Conservation (phyloP, 2,888 invertebrate species). For the Poecilobothrus nobilitatus region DNA sequence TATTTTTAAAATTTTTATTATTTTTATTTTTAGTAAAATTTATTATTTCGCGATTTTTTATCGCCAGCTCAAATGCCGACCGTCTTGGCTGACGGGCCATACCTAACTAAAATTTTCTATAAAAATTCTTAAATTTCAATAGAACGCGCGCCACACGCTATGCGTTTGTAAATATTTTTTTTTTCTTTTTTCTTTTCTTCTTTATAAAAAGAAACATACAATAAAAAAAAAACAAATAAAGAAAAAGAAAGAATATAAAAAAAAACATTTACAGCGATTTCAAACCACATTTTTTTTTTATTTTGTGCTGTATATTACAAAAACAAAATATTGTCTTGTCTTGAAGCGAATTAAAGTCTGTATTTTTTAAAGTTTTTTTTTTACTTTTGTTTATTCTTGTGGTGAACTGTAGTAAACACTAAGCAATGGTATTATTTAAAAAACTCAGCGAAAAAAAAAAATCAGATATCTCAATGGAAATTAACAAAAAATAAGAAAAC, state of each 20-base stretch:
- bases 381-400: too few species aligned
- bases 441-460: too few species aligned
- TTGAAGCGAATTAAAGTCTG: too few species aligned
- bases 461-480: too few species aligned
- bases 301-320: too few species aligned
- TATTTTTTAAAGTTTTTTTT: too few species aligned
- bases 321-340: too few species aligned
- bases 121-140: conserved; percentile 4
- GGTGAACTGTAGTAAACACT: too few species aligned
- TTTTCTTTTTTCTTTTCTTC: neutral
- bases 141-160: neutral
- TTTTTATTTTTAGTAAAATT: too few species aligned
- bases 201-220: neutral
- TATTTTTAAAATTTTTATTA: neutral
- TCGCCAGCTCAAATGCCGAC: conserved; percentile 31
- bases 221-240: neutral
- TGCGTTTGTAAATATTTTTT: neutral
- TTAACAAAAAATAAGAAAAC: too few species aligned
- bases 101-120: conserved; percentile 30
- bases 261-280: neutral
- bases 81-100: conserved; percentile 39
- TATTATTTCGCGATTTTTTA: neutral
- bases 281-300: too few species aligned
- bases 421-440: too few species aligned
- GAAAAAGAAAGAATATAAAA: neutral